Evolutionary conservation across 2,888 invertebrate genomes (phyloP).

Genomic region (Vanessa cardui): DNA sequence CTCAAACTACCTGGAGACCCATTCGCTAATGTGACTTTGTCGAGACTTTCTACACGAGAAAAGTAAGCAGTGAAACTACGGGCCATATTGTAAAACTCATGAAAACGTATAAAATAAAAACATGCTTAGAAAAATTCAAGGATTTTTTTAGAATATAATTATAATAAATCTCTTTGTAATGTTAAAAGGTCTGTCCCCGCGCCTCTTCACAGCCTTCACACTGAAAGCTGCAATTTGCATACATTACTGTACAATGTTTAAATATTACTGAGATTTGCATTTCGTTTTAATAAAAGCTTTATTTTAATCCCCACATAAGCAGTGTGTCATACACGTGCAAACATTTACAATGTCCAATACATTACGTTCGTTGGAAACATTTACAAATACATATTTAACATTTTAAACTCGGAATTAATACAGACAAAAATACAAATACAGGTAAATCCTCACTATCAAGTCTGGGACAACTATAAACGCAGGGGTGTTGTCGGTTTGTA

Average conservation of each 20-base stretch:
- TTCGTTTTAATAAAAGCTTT: not conserved
- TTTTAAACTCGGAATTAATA: no score
- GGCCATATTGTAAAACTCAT: not conserved
- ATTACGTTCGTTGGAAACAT: no score
- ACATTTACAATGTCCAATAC: not conserved
- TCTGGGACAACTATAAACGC: no score
- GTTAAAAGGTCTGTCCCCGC: not conserved
- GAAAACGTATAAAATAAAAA: not conserved
- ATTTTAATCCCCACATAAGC: not conserved
- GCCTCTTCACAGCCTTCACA: conserved; percentile 2
- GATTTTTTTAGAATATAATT: not conserved
- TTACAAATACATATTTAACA: no score
- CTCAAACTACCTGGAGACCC: no score
- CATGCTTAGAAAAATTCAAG: not conserved
- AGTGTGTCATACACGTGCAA: not conserved
- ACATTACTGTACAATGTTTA: conserved; percentile 10
- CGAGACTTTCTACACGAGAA: no score
- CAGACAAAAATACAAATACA: no score
- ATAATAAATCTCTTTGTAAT: not conserved
- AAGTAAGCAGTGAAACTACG: no score
- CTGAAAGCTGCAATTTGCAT: conserved; percentile 7
- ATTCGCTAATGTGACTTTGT: no score
- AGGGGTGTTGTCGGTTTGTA: no score
- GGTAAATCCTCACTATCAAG: no score
- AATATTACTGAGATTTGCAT: not conserved